These are phyloP conservation scores for Bombus superbus DNA, from an alignment of 1,140 invertebrate species.

Conservation along the genomic window DNA sequence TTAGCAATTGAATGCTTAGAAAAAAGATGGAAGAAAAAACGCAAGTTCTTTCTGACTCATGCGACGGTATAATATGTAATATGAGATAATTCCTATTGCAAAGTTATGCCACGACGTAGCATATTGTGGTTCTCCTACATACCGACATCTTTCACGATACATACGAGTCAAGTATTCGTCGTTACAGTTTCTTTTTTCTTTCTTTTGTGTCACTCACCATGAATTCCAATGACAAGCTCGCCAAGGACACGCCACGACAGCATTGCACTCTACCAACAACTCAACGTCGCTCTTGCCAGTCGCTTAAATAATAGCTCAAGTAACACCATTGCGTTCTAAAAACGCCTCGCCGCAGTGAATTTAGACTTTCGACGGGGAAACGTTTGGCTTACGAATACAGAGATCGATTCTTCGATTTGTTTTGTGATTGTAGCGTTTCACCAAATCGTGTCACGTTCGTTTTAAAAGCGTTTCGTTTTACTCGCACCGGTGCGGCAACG, in stretches of 20 bases:
- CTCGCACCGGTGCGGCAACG: neutral
- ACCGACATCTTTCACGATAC: conserved; percentile 16
- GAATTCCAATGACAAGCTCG: conserved; percentile 55
- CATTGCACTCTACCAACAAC: conserved; percentile 31
- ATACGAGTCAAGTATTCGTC: neutral
- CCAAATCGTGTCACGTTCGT: neutral
- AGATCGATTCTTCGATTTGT: neutral
- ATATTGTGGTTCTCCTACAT: conserved; percentile 14
- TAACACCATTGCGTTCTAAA: conserved; percentile 1
- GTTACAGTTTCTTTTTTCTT: conserved; percentile 43
- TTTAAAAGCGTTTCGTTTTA: neutral
- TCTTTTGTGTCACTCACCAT: conserved; percentile 35
- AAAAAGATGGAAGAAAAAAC: neutral
- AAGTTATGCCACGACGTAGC: conserved; percentile 18
- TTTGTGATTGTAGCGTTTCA: neutral
- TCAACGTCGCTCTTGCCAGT: conserved; percentile 36
- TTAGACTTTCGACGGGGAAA: neutral
- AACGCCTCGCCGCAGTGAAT: neutral
- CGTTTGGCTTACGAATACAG: neutral
- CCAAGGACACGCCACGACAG: conserved; percentile 54
- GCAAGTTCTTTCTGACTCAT: neutral
- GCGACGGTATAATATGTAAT: neutral
- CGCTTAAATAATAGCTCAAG: conserved; percentile 18
- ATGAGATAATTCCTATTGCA: conserved; percentile 18
- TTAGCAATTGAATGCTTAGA: neutral